Base-by-base conservation (phyloP, 2,888 invertebrate species). In the Tetragonula carbonaria region DNA sequence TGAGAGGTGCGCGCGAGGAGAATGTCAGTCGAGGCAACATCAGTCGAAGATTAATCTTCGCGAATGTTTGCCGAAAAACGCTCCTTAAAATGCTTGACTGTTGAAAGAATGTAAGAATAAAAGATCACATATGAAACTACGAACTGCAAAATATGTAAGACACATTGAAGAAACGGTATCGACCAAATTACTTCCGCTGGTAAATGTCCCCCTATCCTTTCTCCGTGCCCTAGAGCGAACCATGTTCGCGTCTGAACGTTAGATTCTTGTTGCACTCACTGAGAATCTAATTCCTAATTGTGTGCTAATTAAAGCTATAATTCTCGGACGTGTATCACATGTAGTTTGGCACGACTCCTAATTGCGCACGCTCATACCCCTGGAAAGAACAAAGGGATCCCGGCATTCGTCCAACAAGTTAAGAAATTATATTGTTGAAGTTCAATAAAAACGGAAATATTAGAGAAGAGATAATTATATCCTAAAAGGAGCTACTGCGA, bases 391-490 rank as follows among this genome's bases (percentile, higher is more conserved):
- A 57, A 78, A 66, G 68, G 55, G 85, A 84, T 76, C 79, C 76
- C 80, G 88, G 88, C 86, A 84, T 88, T 85, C 88, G 87, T 87
- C 90, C 87, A 88, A 89, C 76, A 87, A 82, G 81, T 84, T 88
- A 75, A 86, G 81, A 86, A 80, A 84, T 86, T 87, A 85, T 88
- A 89, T 92, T 91, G 92, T 92, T 92, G 90, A 90, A 91, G 90
- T 90, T 91, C 86, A 83, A 86, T 78, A 80, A 71, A 71, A 82
- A 55, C 28, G 45, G 70, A 82, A 82, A 82, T 77, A 74, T 38
- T 78, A 79, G 82, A 79, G 80, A 88, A 80, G 72, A 80, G 72
- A 80, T 86, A 79, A 86, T 79, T 78, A 80, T 77, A 80, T 89
- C 85, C 85, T 88, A 73, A 78, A 86, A 90, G 89, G 87, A 86